A percentile compares a stretch with the other conserved stretches of the same genome.
Evolutionary conservation across 2,113 vertebrate species (phyloP).

Genomic region (Dendrocopos noguchii): DNA sequence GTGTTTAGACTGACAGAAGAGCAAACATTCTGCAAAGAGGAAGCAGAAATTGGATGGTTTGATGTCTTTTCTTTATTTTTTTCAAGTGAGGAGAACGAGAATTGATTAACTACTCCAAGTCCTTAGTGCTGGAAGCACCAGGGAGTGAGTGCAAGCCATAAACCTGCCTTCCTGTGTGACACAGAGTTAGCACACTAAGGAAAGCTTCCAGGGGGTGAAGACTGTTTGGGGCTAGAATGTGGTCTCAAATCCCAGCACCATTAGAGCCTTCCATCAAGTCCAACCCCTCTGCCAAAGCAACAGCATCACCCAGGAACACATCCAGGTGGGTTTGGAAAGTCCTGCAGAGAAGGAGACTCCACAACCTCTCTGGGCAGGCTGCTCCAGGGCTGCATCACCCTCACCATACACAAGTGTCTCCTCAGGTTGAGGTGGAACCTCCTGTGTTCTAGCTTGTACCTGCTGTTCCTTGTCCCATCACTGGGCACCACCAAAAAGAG

Average conservation of each 20-base stretch:
- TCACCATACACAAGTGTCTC: too few relatives aligned
- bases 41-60: slow-evolving; percentile 60
- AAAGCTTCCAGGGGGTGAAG: not conserved
- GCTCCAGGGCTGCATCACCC: too few relatives aligned
- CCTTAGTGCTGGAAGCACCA: not conserved
- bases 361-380: too few relatives aligned
- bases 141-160: not conserved
- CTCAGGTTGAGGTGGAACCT: too few relatives aligned
- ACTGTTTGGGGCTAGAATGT: not conserved
- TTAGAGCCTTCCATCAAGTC: not conserved
- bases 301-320: too few relatives aligned
- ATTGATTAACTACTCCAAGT: slow-evolving; percentile 36
- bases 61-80: not conserved
- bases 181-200: not conserved
- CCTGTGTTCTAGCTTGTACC: too few relatives aligned
- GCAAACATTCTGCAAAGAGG: slow-evolving; percentile 73
- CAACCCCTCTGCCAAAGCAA: too few relatives aligned
- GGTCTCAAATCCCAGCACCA: not conserved
- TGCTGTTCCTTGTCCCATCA: too few relatives aligned
- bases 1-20: slow-evolving; percentile 75
- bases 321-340: too few relatives aligned
- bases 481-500: too few relatives aligned
- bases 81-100: not conserved
- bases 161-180: not conserved
- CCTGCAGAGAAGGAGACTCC: too few relatives aligned